Percentiles rank a stretch among this genome's conserved stretches.
Conservation (phyloP, 2,113 vertebrate species). For the Lipophrys pholis region DNA sequence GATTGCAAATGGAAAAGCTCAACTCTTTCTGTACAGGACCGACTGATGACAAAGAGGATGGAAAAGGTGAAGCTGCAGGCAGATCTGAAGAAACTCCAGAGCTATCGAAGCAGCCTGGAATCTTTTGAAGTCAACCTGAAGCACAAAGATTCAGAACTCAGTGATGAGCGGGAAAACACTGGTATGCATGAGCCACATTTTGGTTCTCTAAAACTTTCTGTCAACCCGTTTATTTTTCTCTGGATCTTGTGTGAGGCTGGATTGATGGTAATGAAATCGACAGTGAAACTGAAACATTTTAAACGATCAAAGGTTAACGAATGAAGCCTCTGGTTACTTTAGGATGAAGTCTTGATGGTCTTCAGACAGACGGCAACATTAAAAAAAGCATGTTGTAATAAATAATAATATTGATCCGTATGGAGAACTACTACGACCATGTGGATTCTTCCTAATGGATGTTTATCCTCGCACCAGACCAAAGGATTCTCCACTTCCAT, state of each 20-base stretch:
- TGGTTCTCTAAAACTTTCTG: background rate
- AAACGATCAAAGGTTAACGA: no score
- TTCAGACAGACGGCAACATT: no score
- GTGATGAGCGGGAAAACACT: conserved; percentile 85
- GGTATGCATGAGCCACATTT: conserved; percentile 77
- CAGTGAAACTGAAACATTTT: no score
- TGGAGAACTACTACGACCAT: no score
- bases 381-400: no score
- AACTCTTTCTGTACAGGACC: conserved; percentile 83
- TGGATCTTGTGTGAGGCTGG: background rate
- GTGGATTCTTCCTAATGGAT: no score
- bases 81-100: conserved; percentile 92
- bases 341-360: no score
- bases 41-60: conserved; percentile 86
- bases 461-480: background rate
- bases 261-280: no score
- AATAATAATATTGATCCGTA: no score
- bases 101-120: conserved; percentile 86
- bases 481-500: background rate
- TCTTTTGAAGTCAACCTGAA: conserved; percentile 84
- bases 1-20: no score
- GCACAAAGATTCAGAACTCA: conserved; percentile 83
- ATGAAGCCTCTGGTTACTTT: no score
- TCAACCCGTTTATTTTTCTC: background rate
- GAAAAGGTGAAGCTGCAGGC: conserved; percentile 88